Evolutionary conservation across 2,113 vertebrate genomes (phyloP).

Genomic region (Pangasianodon gigas): DNA sequence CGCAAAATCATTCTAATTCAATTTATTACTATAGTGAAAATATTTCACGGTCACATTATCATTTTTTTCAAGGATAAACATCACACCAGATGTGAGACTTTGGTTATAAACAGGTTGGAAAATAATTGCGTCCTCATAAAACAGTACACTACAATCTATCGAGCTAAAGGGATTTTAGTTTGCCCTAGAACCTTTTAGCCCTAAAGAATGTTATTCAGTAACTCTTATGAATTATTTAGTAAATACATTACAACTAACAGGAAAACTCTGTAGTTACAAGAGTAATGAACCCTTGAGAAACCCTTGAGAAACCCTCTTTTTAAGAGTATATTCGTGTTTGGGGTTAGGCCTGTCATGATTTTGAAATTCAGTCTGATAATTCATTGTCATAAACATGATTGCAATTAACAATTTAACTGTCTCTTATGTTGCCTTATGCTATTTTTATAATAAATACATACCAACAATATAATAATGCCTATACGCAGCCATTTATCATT

Average conservation of each 20-base stretch:
- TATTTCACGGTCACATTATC: neutral
- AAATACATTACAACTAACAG: neutral
- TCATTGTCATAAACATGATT: neutral
- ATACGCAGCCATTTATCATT: neutral
- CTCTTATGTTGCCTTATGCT: neutral
- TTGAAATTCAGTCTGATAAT: neutral
- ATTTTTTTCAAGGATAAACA: slow-evolving; percentile 6
- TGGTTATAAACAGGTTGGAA: neutral
- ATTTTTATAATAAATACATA: neutral
- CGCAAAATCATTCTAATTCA: slow-evolving; percentile 39
- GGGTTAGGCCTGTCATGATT: neutral
- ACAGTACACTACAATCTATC: neutral
- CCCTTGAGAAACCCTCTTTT: neutral
- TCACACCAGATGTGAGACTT: slow-evolving; percentile 11
- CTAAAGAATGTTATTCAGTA: neutral
- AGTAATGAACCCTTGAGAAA: neutral
- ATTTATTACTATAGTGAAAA: slow-evolving; percentile 32
- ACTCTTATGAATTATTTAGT: neutral
- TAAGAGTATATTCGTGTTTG: neutral
- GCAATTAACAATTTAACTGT: neutral
- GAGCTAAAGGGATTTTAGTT: neutral
- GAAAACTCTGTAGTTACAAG: neutral
- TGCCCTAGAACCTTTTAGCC: slow-evolving; percentile 4
- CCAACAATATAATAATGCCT: neutral
- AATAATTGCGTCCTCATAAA: no score